phyloP scores from a whole-genome alignment of 2,888 invertebrate species.

The Ormia ochracea region DNA sequence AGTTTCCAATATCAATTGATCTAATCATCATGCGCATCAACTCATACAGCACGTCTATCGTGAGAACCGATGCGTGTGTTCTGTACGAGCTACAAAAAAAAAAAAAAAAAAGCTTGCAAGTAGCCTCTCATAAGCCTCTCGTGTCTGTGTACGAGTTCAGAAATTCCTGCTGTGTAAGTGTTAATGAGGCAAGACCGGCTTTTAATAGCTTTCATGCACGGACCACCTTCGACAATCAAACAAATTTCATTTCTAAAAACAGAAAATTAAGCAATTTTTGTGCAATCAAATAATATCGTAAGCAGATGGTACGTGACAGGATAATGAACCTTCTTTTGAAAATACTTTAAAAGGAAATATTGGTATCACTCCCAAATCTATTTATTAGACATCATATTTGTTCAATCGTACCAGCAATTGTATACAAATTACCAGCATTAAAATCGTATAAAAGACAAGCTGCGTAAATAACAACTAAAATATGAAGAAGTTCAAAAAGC shows the following conservation, averaged over 20 bases:
- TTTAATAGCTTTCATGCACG: neutral
- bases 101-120: no score
- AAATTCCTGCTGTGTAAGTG: constrained; percentile 34
- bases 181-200: constrained; percentile 56
- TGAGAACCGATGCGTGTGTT: constrained; percentile 75
- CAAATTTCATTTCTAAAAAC: neutral
- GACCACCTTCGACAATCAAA: constrained; percentile 44
- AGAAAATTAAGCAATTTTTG: constrained; percentile 56
- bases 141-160: neutral
- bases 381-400: neutral
- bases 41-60: constrained; percentile 61
- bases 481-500: constrained; percentile 12
- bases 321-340: constrained; percentile 5
- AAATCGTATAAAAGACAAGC: constrained; percentile 38
- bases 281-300: constrained; percentile 28
- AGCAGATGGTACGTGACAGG: constrained; percentile 28
- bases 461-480: constrained; percentile 25
- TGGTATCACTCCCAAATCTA: neutral
- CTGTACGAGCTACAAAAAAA: no score
- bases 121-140: neutral
- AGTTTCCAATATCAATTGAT: constrained; percentile 45
- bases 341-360: neutral
- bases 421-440: constrained; percentile 35
- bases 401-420: neutral
- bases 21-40: constrained; percentile 47